These are phyloP conservation scores for Dermochelys coriacea DNA, from an alignment of 2,797 vertebrate genomes.

Conservation along the genomic window DNA sequence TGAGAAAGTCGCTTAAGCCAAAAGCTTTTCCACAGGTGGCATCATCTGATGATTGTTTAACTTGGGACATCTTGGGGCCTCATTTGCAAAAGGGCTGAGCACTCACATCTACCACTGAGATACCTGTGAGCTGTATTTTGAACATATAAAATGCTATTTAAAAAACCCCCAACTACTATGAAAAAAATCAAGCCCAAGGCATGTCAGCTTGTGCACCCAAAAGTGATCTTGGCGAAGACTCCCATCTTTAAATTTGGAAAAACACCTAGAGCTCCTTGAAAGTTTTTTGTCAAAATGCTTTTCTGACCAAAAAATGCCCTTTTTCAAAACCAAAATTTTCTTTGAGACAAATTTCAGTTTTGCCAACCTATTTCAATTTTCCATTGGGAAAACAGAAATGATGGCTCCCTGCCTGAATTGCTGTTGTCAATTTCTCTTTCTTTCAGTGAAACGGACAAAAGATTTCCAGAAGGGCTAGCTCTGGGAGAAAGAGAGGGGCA, in stretches of 20 bases:
- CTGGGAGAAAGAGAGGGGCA: background rate
- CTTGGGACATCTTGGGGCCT: background rate
- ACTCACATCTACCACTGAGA: background rate
- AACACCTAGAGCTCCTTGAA: background rate
- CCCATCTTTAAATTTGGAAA: background rate
- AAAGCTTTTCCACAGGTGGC: background rate
- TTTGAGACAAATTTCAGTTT: background rate
- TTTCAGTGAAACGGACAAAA: background rate
- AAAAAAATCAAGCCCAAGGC: background rate
- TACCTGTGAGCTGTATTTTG: background rate
- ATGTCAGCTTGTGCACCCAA: background rate
- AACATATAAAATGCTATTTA: background rate
- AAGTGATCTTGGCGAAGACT: background rate
- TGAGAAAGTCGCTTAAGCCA: background rate
- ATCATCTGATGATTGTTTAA: background rate
- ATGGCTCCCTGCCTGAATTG: background rate
- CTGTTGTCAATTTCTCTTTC: background rate
- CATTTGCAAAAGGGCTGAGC: background rate
- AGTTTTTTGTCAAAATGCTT: background rate
- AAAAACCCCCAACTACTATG: background rate
- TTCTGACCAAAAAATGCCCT: background rate
- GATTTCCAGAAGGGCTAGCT: background rate
- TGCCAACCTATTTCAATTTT: background rate
- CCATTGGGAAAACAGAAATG: background rate
- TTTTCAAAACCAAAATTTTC: background rate